Conservation (phyloP, 1,140 invertebrate genomes). For the Tetranychus cinnabarinus region DNA sequence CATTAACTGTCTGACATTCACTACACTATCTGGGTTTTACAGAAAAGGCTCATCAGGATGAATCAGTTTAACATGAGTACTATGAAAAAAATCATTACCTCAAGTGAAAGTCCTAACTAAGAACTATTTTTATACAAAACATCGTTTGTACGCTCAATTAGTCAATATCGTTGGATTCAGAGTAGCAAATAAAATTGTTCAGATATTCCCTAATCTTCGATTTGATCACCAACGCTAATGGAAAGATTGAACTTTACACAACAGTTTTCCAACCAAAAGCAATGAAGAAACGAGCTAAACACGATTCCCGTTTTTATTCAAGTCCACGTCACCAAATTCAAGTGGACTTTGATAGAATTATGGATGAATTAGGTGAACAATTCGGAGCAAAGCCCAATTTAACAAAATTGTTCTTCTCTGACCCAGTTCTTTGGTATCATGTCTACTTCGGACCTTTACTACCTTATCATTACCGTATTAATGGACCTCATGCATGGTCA, state of each 20-base stretch:
- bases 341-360: slow-evolving; percentile 20
- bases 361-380: slow-evolving; percentile 18
- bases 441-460: slow-evolving; percentile 20
- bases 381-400: slow-evolving; percentile 20
- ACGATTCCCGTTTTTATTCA: slow-evolving; percentile 16
- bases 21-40: too few species aligned
- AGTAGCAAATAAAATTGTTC: slow-evolving; percentile 7
- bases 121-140: neutral
- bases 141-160: slow-evolving; percentile 5
- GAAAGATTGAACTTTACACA: slow-evolving; percentile 24
- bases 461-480: slow-evolving; percentile 23
- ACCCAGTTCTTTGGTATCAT: slow-evolving; percentile 18
- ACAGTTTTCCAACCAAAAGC: slow-evolving; percentile 23
- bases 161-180: slow-evolving; percentile 8
- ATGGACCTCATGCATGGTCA: slow-evolving; percentile 20
- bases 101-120: too few species aligned
- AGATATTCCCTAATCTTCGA: slow-evolving; percentile 13
- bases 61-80: too few species aligned
- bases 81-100: too few species aligned
- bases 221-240: slow-evolving; percentile 27
- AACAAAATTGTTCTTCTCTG: slow-evolving; percentile 16
- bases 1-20: too few species aligned
- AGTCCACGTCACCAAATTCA: slow-evolving; percentile 23
- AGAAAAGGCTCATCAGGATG: too few species aligned
- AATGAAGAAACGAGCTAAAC: slow-evolving; percentile 22